These are phyloP conservation scores for Clanis bilineata DNA, from an alignment of 2,888 invertebrate genomes.

Conservation along the genomic window DNA sequence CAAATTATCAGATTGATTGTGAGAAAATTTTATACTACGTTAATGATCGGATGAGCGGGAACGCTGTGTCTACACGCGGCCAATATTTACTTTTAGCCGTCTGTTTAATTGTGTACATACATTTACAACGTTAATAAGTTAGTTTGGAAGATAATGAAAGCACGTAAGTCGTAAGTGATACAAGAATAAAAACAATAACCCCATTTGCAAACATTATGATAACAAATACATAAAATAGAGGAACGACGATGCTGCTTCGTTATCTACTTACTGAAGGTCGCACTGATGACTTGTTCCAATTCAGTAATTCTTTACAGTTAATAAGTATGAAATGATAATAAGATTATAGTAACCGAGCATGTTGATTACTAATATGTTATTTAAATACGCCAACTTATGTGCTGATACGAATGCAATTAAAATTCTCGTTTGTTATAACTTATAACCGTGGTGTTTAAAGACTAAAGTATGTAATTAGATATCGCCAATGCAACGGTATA, in stretches of 20 bases:
- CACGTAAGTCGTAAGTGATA: background rate
- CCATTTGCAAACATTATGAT: background rate
- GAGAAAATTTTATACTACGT: constrained; percentile 62
- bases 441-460: background rate
- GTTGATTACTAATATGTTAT: background rate
- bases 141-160: background rate
- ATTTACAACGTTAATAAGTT: background rate
- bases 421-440: background rate
- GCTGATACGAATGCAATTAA: background rate
- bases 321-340: constrained; percentile 1
- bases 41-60: constrained; percentile 53
- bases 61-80: constrained; percentile 22
- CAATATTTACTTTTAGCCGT: background rate
- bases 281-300: constrained; percentile 40
- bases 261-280: constrained; percentile 42
- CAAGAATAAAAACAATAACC: background rate
- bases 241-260: constrained; percentile 13
- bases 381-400: background rate
- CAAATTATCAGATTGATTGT: constrained; percentile 67
- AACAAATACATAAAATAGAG: background rate
- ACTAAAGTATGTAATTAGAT: too few relatives aligned
- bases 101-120: constrained; percentile 9
- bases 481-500: too few relatives aligned
- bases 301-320: constrained; percentile 21
- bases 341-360: background rate